A percentile compares a stretch with the other conserved stretches of the same genome.
Evolutionary conservation across 2,888 invertebrate species (phyloP).

Genomic region (Volucella inanis): DNA sequence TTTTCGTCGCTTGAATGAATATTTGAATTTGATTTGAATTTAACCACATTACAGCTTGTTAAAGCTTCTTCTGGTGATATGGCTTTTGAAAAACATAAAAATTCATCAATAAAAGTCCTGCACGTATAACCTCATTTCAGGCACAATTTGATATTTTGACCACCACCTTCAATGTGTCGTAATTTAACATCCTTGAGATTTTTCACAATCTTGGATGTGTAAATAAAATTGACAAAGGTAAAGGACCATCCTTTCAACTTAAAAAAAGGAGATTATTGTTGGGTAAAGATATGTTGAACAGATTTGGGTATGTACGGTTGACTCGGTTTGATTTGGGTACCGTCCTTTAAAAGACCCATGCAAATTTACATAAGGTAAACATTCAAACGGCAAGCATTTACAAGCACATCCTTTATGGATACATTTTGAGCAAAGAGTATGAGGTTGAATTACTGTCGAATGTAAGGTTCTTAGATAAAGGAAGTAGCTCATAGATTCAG

Average conservation of each 20-base stretch:
- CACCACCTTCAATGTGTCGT: background rate
- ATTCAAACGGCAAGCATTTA: too few relatives aligned
- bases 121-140: slow-evolving; percentile 6
- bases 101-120: slow-evolving; percentile 15
- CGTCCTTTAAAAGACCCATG: too few relatives aligned
- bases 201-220: background rate
- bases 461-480: too few relatives aligned
- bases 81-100: background rate
- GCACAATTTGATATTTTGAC: slow-evolving; percentile 3
- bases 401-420: too few relatives aligned
- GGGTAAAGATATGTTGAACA: background rate
- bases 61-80: too few relatives aligned
- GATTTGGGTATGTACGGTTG: background rate
- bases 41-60: too few relatives aligned
- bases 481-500: too few relatives aligned
- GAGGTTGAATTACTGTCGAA: too few relatives aligned
- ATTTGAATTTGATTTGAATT: too few relatives aligned
- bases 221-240: slow-evolving; percentile 38
- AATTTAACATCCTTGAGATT: slow-evolving; percentile 13
- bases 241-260: background rate
- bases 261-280: background rate
- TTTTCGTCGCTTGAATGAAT: too few relatives aligned
- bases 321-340: background rate
- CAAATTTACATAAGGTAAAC: too few relatives aligned
- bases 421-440: too few relatives aligned